Evolutionary conservation across 2,113 vertebrate genomes (phyloP), one percentile per base, ranked within the genome.

Genomic region (Austrofundulus limnaeus): DNA sequence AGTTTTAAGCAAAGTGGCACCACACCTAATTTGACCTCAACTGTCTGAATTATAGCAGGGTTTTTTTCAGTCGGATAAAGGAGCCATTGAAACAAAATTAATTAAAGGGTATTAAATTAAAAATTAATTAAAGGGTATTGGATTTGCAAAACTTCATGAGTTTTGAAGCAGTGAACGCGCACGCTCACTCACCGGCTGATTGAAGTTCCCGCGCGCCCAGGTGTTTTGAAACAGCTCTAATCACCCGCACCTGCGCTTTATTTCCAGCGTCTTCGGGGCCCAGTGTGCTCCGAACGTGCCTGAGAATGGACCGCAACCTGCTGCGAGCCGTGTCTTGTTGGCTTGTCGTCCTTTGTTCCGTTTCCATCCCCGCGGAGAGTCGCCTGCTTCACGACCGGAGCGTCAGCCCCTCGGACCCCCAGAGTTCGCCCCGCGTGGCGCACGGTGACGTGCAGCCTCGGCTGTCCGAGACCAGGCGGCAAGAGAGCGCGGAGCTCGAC

Each of bases 301-400:
- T 25, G 43, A 85, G 42, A 31, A 89, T 89, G 85, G 72, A 78
- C 23, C 45, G 11, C 17, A 53, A 45, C 28, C 15, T 41, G 25
- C 53, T 19, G 2, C 57, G 0, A 23, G 10, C 20, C 5, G 23
- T 13, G 4, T 20, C 15, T 3, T 67, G 60, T 20, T 80, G 73
- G 54, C 3, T 75, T 10, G 9, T 72, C 2, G 11, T 76, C 8
- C 47, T 80, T 1, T 9, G 70, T 1, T 55, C 66, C 1, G 0
- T 69, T 28, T 71, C 12, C 20, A 39, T 45, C 0, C 5, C 76
- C 17, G 19, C 68, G 34, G 52, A 82, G 8, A 39, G 59, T 62
- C 53, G 24, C 7, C 12, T 37, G 5, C 1, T 15, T 6, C 11
- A 58, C 39, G 52, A 2, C 4, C 20, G 16, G 16, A 53, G 39